Evolutionary conservation across 2,888 invertebrate species (phyloP), one percentile per base, ranked within the genome.

Genomic region (Proisotoma minuta): DNA sequence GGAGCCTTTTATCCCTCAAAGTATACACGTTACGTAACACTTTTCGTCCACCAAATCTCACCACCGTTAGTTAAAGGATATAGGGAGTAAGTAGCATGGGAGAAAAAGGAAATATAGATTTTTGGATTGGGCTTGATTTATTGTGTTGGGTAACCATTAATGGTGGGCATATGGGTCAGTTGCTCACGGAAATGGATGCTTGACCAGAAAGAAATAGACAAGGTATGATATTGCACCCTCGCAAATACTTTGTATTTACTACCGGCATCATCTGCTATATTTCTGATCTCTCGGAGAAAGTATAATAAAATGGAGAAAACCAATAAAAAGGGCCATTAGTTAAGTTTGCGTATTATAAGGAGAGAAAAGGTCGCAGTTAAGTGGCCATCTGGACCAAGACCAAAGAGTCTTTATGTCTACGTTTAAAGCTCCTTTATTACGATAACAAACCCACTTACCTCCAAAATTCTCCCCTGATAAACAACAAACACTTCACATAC

Each of bases 321-420:
- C 56, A 56, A 56, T 56, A 56, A 56, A 56, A 47, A 56, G 40
- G 43, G 26, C 56, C 56, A 56, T 56, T 56, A 56, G 56, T 56
- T 56, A 56, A 56, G 56, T 40, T 40, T 26, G 43, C 56, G 27
- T 56, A 43, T 56, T 43, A 56, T 5, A 24, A n/a, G 26, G 56
- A 43, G 43, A 54, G 39, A 39, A 54, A 34, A 40, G 43, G 56
- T 51, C 28, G 26, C 28, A 39, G 39, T 10, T 43, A 56, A 56
- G 56, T 43, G 47, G 20, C 56, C 56, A 56, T 56, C 56, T 43
- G 56, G 47, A 56, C 43, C 56, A 26, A 56, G n/a, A 10, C 49
- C 49, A 10, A 49, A 3, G 27, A 8, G 22, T 43, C 56, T 56
- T 56, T 56, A 56, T 56, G 56, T 40, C 43, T 23, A 24, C 26